Evolutionary conservation across 2,888 invertebrate genomes (phyloP), one percentile per base, ranked within the genome.

Genomic region (Nomada ferruginata): DNA sequence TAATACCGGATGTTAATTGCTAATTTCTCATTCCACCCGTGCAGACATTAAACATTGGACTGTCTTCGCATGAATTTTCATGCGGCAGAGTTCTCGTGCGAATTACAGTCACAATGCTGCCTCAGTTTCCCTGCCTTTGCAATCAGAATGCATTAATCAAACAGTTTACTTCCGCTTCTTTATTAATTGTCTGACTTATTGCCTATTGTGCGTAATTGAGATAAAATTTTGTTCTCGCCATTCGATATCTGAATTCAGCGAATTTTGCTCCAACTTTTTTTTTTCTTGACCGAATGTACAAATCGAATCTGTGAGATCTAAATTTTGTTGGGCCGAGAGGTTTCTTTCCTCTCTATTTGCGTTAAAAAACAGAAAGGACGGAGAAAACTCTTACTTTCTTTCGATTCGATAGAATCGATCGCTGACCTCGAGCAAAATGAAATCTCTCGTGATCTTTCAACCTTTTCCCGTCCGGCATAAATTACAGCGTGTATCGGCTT

Each of bases 391-490:
- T 79, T 53, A 20, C 60, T 71, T 71, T 77, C 70, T 18, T 61
- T 26, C 42, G 52, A 57, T 29, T 20, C 61, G 36, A 50, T 29
- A 26, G 50, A 29, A 70, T 57, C 53, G 61, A 52, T 79, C 29
- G 36, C 5, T 42, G 61, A 61, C 64, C 53, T 47, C 42, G 65
- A 23, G 36, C 20, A 18, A 78, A 79, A 70, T 71, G 65, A 71
- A 78, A 78, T 71, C 65, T 65, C 52, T 18, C 65, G 61, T 47
- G 79, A 79, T 66, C 79, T 79, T 66, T 72, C 9, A 63, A 80
- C 80, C 79, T 80, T 72, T 72, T 29, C 72, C 20, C 59, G 64
- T 23, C 59, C 18, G 11, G 47, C 23, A 64, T 65, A 71, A 79
- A 79, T 78, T 78, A 72, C 57, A 29, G 55, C 23, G 13, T 42